phyloP scores from a whole-genome alignment of 2,113 vertebrate genomes.

The Oncorhynchus keta region DNA sequence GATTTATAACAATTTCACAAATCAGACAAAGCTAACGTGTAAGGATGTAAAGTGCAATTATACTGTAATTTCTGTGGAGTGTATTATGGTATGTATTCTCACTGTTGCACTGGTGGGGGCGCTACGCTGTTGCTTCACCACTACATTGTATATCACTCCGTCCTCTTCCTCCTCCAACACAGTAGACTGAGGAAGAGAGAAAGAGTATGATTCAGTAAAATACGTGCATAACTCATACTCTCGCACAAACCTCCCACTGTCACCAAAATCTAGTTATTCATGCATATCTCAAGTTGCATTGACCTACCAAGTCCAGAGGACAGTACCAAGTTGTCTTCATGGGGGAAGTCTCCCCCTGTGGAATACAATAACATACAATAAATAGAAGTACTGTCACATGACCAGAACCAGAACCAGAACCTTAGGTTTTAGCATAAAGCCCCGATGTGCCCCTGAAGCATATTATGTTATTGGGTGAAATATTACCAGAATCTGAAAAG shows the following conservation, averaged over 20 bases:
- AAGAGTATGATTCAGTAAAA: neutral
- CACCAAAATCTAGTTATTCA: no score
- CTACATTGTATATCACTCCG: constrained; percentile 79
- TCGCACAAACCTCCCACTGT: no score
- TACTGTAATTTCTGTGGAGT: no score
- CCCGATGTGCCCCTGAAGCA: neutral
- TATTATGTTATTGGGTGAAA: neutral
- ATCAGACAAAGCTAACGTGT: neutral
- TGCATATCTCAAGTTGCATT: no score
- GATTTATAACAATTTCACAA: neutral
- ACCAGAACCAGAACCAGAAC: no score
- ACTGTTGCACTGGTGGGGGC: constrained; percentile 46
- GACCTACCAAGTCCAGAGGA: constrained; percentile 73
- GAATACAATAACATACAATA: neutral
- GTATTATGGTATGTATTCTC: constrained; percentile 9
- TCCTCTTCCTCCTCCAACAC: constrained; percentile 82
- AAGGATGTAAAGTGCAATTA: no score
- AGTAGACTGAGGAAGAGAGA: constrained; percentile 48
- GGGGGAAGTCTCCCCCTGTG: constrained; percentile 67
- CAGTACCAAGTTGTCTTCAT: constrained; percentile 84
- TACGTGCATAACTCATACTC: no score
- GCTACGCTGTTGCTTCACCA: constrained; percentile 65
- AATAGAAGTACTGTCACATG: neutral
- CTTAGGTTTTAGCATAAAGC: neutral
- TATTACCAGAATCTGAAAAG: neutral